Percentiles rank a stretch among this genome's conserved stretches.
Conservation (phyloP, 2,797 vertebrate genomes). For the Pantherophis vulpinus region DNA sequence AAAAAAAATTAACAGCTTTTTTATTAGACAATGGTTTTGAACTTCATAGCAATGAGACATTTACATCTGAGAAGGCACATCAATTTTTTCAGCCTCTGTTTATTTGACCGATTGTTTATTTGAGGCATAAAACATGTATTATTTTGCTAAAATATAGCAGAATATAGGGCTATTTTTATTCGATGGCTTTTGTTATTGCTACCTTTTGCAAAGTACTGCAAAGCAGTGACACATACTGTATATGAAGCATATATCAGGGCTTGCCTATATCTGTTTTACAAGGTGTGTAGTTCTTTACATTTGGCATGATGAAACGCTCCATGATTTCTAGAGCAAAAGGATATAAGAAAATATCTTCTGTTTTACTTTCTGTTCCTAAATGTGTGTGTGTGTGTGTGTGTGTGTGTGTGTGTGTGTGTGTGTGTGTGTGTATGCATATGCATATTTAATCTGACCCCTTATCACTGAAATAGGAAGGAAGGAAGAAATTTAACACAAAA, state of each 20-base stretch:
- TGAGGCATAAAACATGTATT: not conserved
- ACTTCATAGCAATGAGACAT: not conserved
- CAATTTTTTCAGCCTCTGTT: not conserved
- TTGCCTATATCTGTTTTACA: not conserved
- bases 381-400: not conserved
- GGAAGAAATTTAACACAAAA: not conserved
- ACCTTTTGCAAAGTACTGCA: not conserved
- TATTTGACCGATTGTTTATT: not conserved
- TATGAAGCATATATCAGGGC: not conserved
- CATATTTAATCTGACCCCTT: not conserved
- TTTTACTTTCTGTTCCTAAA: not conserved
- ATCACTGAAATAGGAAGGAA: not conserved
- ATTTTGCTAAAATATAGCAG: not conserved
- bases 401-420: not conserved
- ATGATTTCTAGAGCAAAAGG: not conserved
- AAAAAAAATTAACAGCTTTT: not conserved
- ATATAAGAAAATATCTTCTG: not conserved
- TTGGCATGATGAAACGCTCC: not conserved
- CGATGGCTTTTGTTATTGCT: not conserved
- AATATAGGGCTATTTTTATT: not conserved
- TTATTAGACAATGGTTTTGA: not conserved
- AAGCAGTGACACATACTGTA: not conserved
- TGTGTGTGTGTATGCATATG: not conserved
- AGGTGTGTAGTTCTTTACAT: not conserved
- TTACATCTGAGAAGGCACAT: not conserved